These are phyloP conservation scores for Drosophila pandora DNA, from an alignment of 1,140 invertebrate species.

Conservation along the genomic window DNA sequence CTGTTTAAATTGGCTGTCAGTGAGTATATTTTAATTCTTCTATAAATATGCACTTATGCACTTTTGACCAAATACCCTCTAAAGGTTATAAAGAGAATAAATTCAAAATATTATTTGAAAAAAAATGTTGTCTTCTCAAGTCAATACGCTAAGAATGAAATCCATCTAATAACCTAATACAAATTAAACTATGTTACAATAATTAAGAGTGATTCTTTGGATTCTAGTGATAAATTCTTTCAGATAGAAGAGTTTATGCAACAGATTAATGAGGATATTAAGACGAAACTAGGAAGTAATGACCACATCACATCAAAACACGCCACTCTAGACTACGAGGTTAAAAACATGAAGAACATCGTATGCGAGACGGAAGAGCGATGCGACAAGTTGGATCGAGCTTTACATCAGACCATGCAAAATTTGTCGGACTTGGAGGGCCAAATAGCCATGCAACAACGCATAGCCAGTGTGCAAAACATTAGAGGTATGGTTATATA, in stretches of 20 bases:
- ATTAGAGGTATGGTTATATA: conserved; percentile 49
- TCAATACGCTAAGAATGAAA: too few relatives aligned
- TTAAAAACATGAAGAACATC: conserved; percentile 80
- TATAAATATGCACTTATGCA: too few relatives aligned
- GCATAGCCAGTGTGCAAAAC: conserved; percentile 71
- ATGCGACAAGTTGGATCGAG: conserved; percentile 75
- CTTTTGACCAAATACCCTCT: too few relatives aligned
- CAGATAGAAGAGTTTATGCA: conserved; percentile 76
- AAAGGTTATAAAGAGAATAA: too few relatives aligned
- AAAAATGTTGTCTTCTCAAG: too few relatives aligned
- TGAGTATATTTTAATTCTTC: too few relatives aligned
- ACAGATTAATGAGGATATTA: conserved; percentile 69
- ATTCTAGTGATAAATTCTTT: conserved; percentile 68
- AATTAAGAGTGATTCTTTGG: not conserved
- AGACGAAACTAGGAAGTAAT: conserved; percentile 60
- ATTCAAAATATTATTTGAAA: too few relatives aligned
- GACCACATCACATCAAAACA: conserved; percentile 65
- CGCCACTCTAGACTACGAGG: conserved; percentile 75
- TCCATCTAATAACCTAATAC: not conserved
- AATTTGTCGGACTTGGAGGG: conserved; percentile 71
- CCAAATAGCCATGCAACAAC: conserved; percentile 76
- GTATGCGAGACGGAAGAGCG: conserved; percentile 82
- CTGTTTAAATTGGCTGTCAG: too few relatives aligned
- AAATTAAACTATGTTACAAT: not conserved
- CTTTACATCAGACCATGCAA: conserved; percentile 72